Conservation (phyloP, 2,797 vertebrate genomes). For the Molothrus ater region DNA sequence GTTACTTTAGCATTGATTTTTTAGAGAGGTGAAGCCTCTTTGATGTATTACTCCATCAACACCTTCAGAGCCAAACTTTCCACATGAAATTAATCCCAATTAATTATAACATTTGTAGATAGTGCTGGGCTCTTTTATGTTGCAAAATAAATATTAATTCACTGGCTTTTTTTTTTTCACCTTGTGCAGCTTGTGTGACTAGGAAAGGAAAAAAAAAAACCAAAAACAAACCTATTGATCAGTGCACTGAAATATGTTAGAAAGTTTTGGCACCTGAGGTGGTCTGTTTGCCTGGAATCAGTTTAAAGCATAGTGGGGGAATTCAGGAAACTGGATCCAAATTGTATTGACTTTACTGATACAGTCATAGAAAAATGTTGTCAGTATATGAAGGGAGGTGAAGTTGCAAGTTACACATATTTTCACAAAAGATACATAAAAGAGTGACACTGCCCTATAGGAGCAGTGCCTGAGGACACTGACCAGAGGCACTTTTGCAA, state of each 20-base stretch:
- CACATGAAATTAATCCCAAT: conserved; percentile 80
- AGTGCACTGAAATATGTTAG: conserved; percentile 42
- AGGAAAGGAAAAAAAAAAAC: neutral
- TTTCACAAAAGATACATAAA: neutral
- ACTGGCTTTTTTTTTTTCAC: conserved; percentile 52
- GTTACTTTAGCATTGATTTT: conserved; percentile 79
- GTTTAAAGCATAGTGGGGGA: neutral
- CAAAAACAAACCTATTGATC: conserved; percentile 53
- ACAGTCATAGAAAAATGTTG: neutral
- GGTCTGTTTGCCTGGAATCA: neutral
- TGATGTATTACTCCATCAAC: conserved; percentile 79
- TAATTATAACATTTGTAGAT: conserved; percentile 75
- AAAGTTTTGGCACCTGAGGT: conserved; percentile 11
- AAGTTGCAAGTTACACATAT: neutral
- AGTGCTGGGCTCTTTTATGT: conserved; percentile 63
- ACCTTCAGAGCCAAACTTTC: conserved; percentile 74
- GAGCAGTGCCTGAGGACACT: neutral
- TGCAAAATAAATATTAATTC: conserved; percentile 78
- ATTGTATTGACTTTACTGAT: neutral
- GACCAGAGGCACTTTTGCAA: neutral
- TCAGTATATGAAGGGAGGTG: neutral
- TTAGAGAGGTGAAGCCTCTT: conserved; percentile 72
- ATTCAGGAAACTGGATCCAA: neutral
- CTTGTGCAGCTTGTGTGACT: conserved; percentile 56
- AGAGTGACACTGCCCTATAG: neutral